Conservation (phyloP, 2,113 vertebrate genomes). For the Hippocampus zosterae region DNA sequence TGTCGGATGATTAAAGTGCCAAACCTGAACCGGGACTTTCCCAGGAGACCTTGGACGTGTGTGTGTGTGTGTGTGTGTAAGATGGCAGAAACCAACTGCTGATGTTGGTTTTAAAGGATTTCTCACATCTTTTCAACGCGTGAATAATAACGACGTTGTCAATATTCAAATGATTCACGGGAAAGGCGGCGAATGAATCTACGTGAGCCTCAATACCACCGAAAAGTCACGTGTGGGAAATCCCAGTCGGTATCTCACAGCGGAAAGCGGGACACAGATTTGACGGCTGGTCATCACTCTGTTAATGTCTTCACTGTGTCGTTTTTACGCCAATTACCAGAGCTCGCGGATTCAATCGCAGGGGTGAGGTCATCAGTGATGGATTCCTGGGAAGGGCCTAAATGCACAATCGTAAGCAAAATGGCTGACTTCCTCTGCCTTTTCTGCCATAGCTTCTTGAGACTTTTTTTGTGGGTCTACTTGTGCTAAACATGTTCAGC, state of each 20-base stretch:
- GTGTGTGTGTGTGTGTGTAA: conserved; percentile 4
- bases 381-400: too few relatives aligned
- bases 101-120: conserved; percentile 8
- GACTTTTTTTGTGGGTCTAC: too few relatives aligned
- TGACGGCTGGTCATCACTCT: too few relatives aligned
- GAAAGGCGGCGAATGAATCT: not conserved
- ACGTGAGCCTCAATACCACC: conserved; percentile 12
- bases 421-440: too few relatives aligned
- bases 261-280: not conserved
- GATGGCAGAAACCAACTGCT: not conserved
- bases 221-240: not conserved
- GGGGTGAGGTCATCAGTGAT: too few relatives aligned
- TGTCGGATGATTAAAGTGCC: conserved; percentile 49
- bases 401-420: too few relatives aligned
- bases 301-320: not conserved
- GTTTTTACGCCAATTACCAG: not conserved
- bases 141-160: conserved; percentile 1
- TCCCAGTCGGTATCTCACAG: too few relatives aligned
- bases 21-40: conserved; percentile 7
- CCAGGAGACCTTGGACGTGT: conserved; percentile 22
- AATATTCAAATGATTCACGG: conserved; percentile 33
- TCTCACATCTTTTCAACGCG: conserved; percentile 31
- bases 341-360: too few relatives aligned
- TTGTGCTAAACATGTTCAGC: too few relatives aligned
- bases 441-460: too few relatives aligned